phyloP scores from a whole-genome alignment of 2,113 vertebrate genomes.

The Pteropus alecto region DNA sequence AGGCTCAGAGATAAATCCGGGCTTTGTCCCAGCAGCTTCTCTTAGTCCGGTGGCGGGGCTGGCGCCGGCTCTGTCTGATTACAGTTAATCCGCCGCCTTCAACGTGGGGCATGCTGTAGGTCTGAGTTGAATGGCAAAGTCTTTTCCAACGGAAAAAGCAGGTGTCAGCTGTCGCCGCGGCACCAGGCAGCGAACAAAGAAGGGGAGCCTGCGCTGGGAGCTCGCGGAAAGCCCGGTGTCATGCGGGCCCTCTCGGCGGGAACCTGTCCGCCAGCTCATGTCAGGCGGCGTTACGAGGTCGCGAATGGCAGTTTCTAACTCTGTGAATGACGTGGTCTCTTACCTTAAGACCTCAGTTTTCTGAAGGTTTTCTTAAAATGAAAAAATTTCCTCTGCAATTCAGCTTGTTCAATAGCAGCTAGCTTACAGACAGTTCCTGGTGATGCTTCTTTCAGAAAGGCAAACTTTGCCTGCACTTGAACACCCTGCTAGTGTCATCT shows the following conservation, averaged over 20 bases:
- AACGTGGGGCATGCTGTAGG: constrained; percentile 68
- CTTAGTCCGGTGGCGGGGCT: constrained; percentile 49
- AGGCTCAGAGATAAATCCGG: constrained; percentile 64
- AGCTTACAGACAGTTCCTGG: no score
- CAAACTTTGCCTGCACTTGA: neutral
- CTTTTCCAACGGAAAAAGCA: constrained; percentile 69
- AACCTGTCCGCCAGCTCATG: no score
- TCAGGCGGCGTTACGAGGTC: no score
- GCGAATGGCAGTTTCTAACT: no score
- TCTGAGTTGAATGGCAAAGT: constrained; percentile 66
- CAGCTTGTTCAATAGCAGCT: no score
- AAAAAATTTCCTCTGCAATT: no score
- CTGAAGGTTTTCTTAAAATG: no score
- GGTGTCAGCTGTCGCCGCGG: constrained; percentile 71
- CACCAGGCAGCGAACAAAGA: constrained; percentile 69
- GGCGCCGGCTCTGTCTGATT: constrained; percentile 54
- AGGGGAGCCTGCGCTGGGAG: neutral
- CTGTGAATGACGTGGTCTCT: no score
- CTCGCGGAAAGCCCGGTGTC: no score
- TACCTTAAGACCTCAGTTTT: no score
- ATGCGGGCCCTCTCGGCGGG: no score
- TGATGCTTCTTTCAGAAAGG: no score
- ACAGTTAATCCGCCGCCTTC: constrained; percentile 70
- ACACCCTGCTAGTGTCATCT: neutral
- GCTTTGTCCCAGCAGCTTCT: constrained; percentile 70